These are phyloP conservation scores for Zosterops lateralis DNA, from an alignment of 2,113 vertebrate genomes.

Conservation along the genomic window DNA sequence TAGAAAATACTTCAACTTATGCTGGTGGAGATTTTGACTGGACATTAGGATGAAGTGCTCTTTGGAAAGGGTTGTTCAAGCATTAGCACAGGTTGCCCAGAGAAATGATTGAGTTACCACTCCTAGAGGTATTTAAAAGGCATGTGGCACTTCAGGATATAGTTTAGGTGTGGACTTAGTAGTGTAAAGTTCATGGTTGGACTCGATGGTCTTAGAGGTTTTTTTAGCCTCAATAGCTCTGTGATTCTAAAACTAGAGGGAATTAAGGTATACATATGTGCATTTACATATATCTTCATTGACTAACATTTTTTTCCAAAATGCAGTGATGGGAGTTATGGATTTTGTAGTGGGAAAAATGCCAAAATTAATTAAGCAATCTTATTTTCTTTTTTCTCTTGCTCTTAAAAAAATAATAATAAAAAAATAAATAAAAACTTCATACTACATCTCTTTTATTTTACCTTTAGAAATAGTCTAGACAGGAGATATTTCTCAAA, in stretches of 20 bases:
- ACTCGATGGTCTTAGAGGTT: neutral
- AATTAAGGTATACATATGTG: neutral
- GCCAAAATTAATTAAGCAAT: neutral
- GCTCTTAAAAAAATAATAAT: neutral
- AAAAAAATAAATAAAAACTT: accelerated
- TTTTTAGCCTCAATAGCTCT: neutral
- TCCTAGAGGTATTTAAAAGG: neutral
- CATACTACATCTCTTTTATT: neutral
- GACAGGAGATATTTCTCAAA: neutral
- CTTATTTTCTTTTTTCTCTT: neutral
- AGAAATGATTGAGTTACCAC: neutral
- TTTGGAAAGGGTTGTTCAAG: neutral
- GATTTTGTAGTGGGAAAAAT: neutral
- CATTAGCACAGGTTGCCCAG: too few species aligned
- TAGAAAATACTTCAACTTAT: neutral
- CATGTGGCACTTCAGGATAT: neutral
- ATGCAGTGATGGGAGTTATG: neutral
- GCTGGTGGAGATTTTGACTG: neutral
- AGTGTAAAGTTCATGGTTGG: neutral
- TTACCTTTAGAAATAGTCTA: neutral
- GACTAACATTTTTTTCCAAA: neutral
- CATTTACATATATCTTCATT: neutral
- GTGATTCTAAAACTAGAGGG: neutral
- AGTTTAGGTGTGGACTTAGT: accelerated
- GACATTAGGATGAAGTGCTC: neutral